These are phyloP conservation scores for Dioctria linearis DNA, from an alignment of 2,888 invertebrate species.

Conservation along the genomic window DNA sequence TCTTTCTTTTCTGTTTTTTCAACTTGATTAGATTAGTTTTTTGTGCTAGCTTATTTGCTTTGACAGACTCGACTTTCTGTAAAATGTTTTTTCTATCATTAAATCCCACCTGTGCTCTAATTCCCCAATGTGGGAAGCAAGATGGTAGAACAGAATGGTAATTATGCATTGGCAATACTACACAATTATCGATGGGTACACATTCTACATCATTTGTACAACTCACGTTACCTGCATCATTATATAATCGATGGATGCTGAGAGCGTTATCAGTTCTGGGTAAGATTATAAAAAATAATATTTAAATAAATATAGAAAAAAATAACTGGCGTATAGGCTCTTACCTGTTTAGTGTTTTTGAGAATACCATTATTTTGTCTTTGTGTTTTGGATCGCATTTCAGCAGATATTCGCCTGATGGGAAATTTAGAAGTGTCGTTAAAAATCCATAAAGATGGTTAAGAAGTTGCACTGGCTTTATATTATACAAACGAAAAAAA, in stretches of 20 bases:
- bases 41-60: neutral
- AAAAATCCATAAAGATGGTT: slow-evolving; percentile 29
- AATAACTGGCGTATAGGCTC: neutral
- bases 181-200: slow-evolving; percentile 49
- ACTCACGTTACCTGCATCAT: neutral
- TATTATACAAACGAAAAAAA: slow-evolving; percentile 48
- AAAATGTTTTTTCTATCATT: slow-evolving; percentile 11
- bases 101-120: neutral
- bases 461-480: slow-evolving; percentile 30
- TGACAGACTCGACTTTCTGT: neutral
- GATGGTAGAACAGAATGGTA: slow-evolving; percentile 37
- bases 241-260: slow-evolving; percentile 26
- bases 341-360: slow-evolving; percentile 33
- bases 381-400: slow-evolving; percentile 44
- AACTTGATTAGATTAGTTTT: neutral
- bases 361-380: slow-evolving; percentile 52
- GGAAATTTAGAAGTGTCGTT: slow-evolving; percentile 48
- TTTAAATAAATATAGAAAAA: neutral
- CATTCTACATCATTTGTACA: neutral
- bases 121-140: slow-evolving; percentile 54
- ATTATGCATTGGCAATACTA: slow-evolving; percentile 42
- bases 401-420: slow-evolving; percentile 55
- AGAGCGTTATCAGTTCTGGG: slow-evolving; percentile 24
- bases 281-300: neutral
- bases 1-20: neutral